phyloP scores from a whole-genome alignment of 2,888 invertebrate species.

The Hyposoter dolosus region DNA sequence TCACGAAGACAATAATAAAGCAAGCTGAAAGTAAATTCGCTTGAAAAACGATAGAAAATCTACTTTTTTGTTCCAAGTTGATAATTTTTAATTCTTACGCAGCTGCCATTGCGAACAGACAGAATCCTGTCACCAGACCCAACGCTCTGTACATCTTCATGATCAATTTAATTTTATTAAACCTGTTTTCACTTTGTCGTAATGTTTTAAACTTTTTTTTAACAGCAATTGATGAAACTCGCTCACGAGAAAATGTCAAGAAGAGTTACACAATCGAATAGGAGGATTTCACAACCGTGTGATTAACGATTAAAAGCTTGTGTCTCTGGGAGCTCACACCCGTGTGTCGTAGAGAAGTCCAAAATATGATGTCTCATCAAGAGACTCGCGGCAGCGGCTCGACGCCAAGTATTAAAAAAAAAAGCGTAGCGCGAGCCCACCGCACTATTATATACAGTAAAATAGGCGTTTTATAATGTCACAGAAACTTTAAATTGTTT shows the following conservation, averaged over 20 bases:
- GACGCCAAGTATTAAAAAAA: too few species aligned
- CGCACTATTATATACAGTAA: too few species aligned
- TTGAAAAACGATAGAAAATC: background rate
- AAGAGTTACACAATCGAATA: slow-evolving; percentile 7
- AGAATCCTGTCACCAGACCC: slow-evolving; percentile 14
- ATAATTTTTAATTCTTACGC: slow-evolving; percentile 38
- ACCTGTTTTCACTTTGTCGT: background rate
- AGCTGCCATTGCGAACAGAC: slow-evolving; percentile 1
- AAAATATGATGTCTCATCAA: too few species aligned
- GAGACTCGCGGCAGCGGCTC: too few species aligned
- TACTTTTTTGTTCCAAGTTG: background rate
- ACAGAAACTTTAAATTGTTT: too few species aligned
- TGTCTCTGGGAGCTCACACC: background rate
- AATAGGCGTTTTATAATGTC: too few species aligned
- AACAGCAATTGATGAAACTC: background rate
- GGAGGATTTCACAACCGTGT: slow-evolving; percentile 8
- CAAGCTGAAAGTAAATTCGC: slow-evolving; percentile 35
- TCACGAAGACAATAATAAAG: slow-evolving; percentile 48
- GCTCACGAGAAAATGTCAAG: background rate
- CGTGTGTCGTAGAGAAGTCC: background rate
- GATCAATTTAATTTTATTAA: background rate
- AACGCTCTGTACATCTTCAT: slow-evolving; percentile 21
- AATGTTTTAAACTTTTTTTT: background rate
- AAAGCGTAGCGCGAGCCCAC: too few species aligned
- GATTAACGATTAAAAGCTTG: background rate